Percentiles rank a stretch among this genome's conserved stretches.
phyloP scores from a whole-genome alignment of 2,113 vertebrate species.

The Hippotragus niger region DNA sequence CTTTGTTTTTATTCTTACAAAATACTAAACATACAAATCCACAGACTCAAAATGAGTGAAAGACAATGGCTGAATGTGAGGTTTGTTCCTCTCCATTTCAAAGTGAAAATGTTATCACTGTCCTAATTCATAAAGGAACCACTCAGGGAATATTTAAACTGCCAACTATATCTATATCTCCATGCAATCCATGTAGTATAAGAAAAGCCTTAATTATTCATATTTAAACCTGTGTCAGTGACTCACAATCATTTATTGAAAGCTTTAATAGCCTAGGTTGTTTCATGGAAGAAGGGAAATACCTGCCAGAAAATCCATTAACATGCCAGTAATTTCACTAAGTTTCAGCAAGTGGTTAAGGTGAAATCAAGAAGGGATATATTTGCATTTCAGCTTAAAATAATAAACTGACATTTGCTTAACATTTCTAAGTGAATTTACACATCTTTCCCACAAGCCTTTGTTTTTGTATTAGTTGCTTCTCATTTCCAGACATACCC shows the following conservation, averaged over 20 bases:
- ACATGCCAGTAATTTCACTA: not conserved
- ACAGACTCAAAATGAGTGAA: not conserved
- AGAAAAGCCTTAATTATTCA: not conserved
- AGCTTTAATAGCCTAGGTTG: not conserved
- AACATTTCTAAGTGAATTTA: conserved; percentile 31
- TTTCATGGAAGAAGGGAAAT: not conserved
- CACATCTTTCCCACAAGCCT: conserved; percentile 5
- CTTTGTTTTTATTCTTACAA: conserved; percentile 10
- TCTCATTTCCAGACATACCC: not conserved
- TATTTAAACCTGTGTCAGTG: not conserved
- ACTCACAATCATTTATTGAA: not conserved
- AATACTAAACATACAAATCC: not conserved
- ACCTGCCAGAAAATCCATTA: not conserved
- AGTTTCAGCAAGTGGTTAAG: not conserved
- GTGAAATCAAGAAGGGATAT: not conserved
- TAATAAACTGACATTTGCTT: conserved; percentile 22
- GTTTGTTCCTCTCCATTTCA: not conserved
- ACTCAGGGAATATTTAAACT: not conserved
- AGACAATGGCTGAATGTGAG: not conserved
- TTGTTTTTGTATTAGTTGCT: conserved; percentile 34
- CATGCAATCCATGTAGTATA: not conserved
- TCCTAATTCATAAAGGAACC: not conserved
- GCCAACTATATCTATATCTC: not conserved
- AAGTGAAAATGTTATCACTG: not conserved
- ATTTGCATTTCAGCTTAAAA: conserved; percentile 29